Evolutionary conservation across 2,888 invertebrate species (phyloP).

Genomic region (Yponomeuta cagnagella): DNA sequence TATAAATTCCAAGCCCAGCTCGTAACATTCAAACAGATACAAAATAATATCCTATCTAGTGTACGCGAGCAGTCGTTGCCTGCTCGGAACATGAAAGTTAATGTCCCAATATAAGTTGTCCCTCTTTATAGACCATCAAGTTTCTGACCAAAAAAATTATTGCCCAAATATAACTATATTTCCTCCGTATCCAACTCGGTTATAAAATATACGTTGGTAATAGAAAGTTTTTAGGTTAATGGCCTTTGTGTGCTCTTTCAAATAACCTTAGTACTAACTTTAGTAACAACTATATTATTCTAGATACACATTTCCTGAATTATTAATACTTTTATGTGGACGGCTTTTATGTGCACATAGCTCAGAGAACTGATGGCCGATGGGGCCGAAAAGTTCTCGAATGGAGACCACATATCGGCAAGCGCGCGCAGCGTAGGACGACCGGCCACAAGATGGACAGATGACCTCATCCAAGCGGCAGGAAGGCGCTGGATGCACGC

Average conservation of each 20-base stretch:
- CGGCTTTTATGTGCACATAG: no score
- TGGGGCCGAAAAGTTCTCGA: no score
- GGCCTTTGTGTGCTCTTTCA: neutral
- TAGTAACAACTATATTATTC: no score
- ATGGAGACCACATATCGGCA: no score
- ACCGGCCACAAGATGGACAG: no score
- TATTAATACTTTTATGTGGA: no score
- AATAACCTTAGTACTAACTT: no score
- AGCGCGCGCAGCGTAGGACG: no score
- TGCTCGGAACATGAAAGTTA: neutral
- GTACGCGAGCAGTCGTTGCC: neutral
- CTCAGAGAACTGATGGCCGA: no score
- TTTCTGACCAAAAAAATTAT: neutral
- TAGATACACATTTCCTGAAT: no score
- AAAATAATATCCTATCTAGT: neutral
- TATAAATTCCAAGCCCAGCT: neutral
- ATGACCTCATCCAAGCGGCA: no score
- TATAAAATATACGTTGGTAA: neutral
- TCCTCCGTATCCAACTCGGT: neutral
- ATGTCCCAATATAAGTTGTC: neutral
- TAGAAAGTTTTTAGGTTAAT: neutral
- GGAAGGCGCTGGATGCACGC: no score
- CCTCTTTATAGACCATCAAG: neutral
- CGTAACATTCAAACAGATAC: neutral
- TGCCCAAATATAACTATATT: neutral